Conservation (phyloP, 2,888 invertebrate genomes). For the Cheilosia urbana region DNA sequence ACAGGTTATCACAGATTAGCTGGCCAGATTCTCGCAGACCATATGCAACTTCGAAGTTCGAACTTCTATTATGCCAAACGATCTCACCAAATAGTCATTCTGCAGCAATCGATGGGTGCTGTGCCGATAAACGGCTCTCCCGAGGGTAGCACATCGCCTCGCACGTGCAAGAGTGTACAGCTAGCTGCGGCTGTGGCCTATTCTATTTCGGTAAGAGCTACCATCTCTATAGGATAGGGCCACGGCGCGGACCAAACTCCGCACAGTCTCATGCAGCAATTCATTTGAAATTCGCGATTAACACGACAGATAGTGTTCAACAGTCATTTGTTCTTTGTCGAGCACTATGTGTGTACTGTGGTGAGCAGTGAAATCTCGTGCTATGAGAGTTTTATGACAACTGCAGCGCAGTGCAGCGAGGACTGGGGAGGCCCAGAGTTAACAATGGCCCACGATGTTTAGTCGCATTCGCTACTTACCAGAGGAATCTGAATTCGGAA, state of each 20-base stretch:
- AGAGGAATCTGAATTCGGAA: conserved; percentile 64
- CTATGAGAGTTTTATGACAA: conserved; percentile 78
- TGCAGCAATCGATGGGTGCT: conserved; percentile 64
- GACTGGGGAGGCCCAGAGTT: conserved; percentile 29
- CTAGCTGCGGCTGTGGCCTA: conserved; percentile 43
- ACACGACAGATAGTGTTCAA: conserved; percentile 78
- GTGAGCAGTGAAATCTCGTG: conserved; percentile 72
- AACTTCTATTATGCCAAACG: conserved; percentile 66
- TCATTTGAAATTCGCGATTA: conserved; percentile 78
- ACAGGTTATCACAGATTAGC: conserved; percentile 74
- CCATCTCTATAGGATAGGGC: conserved; percentile 8
- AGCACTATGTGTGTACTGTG: conserved; percentile 75
- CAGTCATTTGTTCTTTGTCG: conserved; percentile 78
- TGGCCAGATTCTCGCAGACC: conserved; percentile 57
- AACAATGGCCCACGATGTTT: conserved; percentile 65
- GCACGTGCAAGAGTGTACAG: conserved; percentile 49
- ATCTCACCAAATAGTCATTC: conserved; percentile 68
- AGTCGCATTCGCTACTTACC: conserved; percentile 5
- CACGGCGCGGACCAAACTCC: conserved; percentile 38
- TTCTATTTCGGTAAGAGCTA: conserved; percentile 48
- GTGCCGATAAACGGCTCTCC: conserved; percentile 63
- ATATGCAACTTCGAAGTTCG: conserved; percentile 46
- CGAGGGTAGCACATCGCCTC: conserved; percentile 42
- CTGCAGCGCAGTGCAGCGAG: conserved; percentile 42
- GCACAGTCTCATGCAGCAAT: conserved; percentile 75